Evolutionary conservation across 2,888 invertebrate genomes (phyloP), one percentile per base, ranked within the genome.

Genomic region (Entomobrya multifasciata): DNA sequence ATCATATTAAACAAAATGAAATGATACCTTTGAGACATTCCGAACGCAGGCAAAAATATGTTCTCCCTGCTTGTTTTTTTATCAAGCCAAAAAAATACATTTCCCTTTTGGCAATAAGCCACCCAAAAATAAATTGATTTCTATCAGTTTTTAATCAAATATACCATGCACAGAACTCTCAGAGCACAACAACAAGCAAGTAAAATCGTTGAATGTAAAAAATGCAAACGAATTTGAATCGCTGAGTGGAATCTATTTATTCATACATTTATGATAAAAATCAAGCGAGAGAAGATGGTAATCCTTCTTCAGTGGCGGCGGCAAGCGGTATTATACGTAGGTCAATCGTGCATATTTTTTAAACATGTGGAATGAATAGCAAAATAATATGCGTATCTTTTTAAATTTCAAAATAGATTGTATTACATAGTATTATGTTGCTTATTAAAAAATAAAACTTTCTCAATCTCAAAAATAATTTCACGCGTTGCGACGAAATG

Each of bases 51-150:
- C 15, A 52, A 52, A 52, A 52, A 52, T 17, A n/a, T 44, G 2
- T 11, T 67, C 44, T 30, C 0, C 67, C n/a, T n/a, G 11, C n/a
- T 30, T 36, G 65, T 41, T 44, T 41, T 17, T 60, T 62, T 30
- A 15, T 49, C 17, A 49, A 36, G 8, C 8, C 4, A 36, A 36
- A 36, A 6, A 36, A 36, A 36, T 27, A 52, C 27, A n/a, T 74
- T 74, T 17, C 49, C 49, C 30, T n/a, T n/a, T 30, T 27, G 49
- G 74, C 74, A 74, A 52, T 74, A 74, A 27, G 52, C 27, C 74
- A 74, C 74, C 74, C 74, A 52, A 52, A 74, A 74, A 30, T 27
- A 74, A 52, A 74, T 74, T 74, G 52, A 74, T 74, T 74, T 49
- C 2, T 74, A 74, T 74, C 74, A 74, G 74, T 52, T 52, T 74